A percentile compares a stretch with the other conserved stretches of the same genome.
Conservation (phyloP, 2,113 vertebrate genomes). For the Otis tarda region DNA sequence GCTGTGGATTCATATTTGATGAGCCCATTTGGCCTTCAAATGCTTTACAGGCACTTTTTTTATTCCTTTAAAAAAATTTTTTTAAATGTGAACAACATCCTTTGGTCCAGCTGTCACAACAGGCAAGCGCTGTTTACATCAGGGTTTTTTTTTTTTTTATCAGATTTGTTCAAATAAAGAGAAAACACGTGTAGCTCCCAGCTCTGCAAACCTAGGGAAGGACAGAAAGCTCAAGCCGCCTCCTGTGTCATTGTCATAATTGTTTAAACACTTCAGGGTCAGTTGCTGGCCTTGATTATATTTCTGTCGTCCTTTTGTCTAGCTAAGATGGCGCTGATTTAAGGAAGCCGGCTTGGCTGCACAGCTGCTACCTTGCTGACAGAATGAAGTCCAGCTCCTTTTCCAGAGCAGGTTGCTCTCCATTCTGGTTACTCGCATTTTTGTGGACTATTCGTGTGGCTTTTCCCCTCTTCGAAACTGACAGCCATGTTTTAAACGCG, state of each 20-base stretch:
- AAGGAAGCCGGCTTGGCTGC: background rate
- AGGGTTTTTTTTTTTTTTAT: background rate
- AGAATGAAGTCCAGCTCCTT: background rate
- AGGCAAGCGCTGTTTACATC: background rate
- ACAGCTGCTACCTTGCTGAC: background rate
- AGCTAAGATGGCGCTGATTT: background rate
- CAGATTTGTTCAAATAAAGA: background rate
- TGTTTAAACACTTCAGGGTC: constrained; percentile 16
- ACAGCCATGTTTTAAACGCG: background rate
- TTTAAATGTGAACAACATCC: background rate
- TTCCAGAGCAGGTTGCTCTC: background rate
- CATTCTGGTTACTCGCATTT: background rate
- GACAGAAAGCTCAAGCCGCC: background rate
- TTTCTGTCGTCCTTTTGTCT: background rate
- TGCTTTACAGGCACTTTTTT: background rate
- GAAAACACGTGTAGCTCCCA: background rate
- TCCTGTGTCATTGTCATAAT: background rate
- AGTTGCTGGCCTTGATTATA: background rate
- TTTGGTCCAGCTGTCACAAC: constrained; percentile 42
- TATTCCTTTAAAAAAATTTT: background rate
- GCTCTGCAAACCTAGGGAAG: background rate
- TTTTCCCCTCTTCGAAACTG: background rate
- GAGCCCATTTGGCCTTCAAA: constrained; percentile 6
- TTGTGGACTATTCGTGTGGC: accelerated
- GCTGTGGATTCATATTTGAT: constrained; percentile 1